phyloP scores from a whole-genome alignment of 1,140 invertebrate species.

The Teleopsis dalmanni region DNA sequence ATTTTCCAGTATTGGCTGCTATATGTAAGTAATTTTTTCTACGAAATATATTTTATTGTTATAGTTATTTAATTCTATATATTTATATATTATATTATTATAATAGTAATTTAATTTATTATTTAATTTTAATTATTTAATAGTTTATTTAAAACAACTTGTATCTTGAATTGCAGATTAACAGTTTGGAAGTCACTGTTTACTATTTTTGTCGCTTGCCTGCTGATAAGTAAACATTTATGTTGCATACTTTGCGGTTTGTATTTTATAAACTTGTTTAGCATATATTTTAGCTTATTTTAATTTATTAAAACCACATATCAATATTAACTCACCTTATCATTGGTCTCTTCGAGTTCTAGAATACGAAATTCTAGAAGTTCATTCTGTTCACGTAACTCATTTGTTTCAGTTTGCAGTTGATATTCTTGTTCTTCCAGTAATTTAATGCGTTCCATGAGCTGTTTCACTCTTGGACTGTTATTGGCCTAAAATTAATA shows the following conservation, averaged over 20 bases:
- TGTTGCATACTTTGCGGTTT: not conserved
- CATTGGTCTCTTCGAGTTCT: constrained; percentile 45
- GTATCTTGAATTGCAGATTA: too few relatives aligned
- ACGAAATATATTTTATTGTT: too few relatives aligned
- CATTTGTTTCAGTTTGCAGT: constrained; percentile 43
- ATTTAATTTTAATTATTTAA: too few relatives aligned
- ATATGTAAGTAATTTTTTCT: too few relatives aligned
- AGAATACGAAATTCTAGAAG: constrained; percentile 49
- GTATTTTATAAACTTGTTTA: not conserved
- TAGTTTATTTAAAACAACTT: too few relatives aligned
- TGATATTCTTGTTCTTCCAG: constrained; percentile 43
- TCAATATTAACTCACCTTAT: constrained; percentile 40
- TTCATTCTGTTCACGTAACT: constrained; percentile 49
- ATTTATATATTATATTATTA: too few relatives aligned
- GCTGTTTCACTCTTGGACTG: constrained; percentile 25
- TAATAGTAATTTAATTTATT: too few relatives aligned
- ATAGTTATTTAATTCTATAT: too few relatives aligned
- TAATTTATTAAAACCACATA: too few relatives aligned
- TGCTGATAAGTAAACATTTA: not conserved
- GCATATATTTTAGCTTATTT: too few relatives aligned
- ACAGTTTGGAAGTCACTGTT: too few relatives aligned
- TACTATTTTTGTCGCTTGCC: not conserved
- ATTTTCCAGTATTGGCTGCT: too few relatives aligned
- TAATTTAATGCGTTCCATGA: constrained; percentile 32
- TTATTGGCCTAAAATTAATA: constrained; percentile 11